phyloP scores from a whole-genome alignment of 2,797 vertebrate genomes.

The Muraenolepis orangiensis region DNA sequence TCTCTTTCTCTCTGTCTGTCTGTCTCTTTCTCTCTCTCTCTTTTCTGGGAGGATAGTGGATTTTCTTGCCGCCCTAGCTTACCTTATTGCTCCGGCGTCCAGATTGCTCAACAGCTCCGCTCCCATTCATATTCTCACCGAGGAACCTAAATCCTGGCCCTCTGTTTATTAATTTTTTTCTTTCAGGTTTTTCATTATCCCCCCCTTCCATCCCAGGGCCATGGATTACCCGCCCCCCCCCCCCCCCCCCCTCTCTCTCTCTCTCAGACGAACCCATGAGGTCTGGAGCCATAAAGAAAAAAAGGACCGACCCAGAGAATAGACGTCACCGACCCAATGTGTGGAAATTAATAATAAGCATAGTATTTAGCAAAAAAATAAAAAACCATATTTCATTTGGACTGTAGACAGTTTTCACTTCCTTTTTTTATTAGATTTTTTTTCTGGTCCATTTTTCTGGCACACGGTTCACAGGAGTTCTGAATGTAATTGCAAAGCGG shows the following conservation, averaged over 20 bases:
- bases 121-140: constrained; percentile 39
- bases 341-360: background rate
- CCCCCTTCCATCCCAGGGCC: constrained; percentile 69
- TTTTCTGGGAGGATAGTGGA: background rate
- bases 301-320: background rate
- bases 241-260: no score
- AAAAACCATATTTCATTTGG: background rate
- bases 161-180: no score
- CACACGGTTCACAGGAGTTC: background rate
- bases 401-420: background rate
- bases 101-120: constrained; percentile 54
- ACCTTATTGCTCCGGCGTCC: constrained; percentile 47
- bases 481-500: background rate
- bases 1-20: no score
- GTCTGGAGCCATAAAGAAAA: background rate
- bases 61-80: constrained; percentile 15
- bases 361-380: background rate
- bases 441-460: no score
- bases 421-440: background rate
- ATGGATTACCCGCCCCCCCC: no score
- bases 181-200: constrained; percentile 48
- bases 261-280: background rate
- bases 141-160: constrained; percentile 42
- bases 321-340: background rate
- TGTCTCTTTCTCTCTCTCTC: no score